phyloP scores from a whole-genome alignment of 2,113 vertebrate genomes.

The Pollachius pollachius region DNA sequence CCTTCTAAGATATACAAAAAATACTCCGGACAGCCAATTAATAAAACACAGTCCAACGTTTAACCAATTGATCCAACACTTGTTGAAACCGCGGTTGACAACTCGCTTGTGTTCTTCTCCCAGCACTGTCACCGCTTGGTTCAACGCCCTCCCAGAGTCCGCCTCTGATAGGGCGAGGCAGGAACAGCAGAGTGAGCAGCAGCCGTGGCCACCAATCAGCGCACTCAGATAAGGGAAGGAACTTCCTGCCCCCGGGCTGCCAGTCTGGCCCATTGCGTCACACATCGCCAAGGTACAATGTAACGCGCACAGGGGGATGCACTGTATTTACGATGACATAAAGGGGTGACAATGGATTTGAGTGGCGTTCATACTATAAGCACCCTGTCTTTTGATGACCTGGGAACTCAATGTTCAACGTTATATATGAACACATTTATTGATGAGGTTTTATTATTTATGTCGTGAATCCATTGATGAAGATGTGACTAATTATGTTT shows the following conservation, averaged over 20 bases:
- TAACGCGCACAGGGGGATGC: background rate
- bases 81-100: slow-evolving; percentile 48
- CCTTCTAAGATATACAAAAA: slow-evolving; percentile 54
- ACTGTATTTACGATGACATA: no score
- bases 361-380: no score
- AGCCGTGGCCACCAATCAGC: slow-evolving; percentile 33
- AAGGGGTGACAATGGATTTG: no score
- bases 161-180: slow-evolving; percentile 19
- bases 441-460: no score
- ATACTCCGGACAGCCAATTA: slow-evolving; percentile 46
- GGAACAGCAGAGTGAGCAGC: slow-evolving; percentile 22
- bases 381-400: no score
- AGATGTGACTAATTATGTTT: no score
- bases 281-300: background rate
- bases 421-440: no score
- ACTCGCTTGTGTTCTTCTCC: slow-evolving; percentile 33
- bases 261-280: background rate
- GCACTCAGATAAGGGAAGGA: background rate
- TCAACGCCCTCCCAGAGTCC: slow-evolving; percentile 29
- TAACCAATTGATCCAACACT: slow-evolving; percentile 46
- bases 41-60: slow-evolving; percentile 40
- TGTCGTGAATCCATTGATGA: no score
- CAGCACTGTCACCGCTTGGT: slow-evolving; percentile 14
- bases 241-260: slow-evolving; percentile 13
- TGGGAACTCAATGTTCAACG: no score